Percentiles rank a stretch among this genome's conserved stretches.
phyloP scores from a whole-genome alignment of 1,140 invertebrate genomes.

The Diachasmimorpha longicaudata region DNA sequence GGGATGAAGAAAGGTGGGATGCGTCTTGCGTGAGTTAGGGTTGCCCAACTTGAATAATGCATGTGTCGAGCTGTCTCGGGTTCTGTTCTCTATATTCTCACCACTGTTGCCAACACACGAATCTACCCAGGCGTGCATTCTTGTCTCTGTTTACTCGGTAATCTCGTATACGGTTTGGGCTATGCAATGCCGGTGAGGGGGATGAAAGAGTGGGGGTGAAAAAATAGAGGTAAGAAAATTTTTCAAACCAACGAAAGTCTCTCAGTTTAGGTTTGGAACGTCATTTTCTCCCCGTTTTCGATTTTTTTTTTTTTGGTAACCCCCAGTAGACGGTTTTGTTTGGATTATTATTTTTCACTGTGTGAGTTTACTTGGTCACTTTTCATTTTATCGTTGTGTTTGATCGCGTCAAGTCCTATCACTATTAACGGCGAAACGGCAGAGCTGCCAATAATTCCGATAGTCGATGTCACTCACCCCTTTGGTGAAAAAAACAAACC shows the following conservation, averaged over 20 bases:
- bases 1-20: constrained; percentile 36
- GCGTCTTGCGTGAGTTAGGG: constrained; percentile 58
- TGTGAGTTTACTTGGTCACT: background rate
- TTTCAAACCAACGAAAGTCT: background rate
- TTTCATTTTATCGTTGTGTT: background rate
- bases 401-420: background rate
- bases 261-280: background rate
- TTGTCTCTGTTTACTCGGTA: constrained; percentile 52
- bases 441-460: background rate
- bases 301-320: background rate
- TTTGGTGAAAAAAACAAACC: background rate
- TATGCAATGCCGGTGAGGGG: background rate
- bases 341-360: background rate
- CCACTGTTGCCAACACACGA: constrained; percentile 28
- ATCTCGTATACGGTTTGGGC: constrained; percentile 40
- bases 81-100: constrained; percentile 43
- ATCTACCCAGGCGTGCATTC: constrained; percentile 40
- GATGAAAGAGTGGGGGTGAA: background rate
- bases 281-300: background rate
- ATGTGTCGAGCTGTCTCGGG: constrained; percentile 46
- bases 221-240: background rate
- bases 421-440: background rate
- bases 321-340: background rate
- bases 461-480: constrained; percentile 9
- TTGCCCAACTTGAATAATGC: constrained; percentile 56